phyloP scores from a whole-genome alignment of 1,140 invertebrate species.

The Lepidurus apus region DNA sequence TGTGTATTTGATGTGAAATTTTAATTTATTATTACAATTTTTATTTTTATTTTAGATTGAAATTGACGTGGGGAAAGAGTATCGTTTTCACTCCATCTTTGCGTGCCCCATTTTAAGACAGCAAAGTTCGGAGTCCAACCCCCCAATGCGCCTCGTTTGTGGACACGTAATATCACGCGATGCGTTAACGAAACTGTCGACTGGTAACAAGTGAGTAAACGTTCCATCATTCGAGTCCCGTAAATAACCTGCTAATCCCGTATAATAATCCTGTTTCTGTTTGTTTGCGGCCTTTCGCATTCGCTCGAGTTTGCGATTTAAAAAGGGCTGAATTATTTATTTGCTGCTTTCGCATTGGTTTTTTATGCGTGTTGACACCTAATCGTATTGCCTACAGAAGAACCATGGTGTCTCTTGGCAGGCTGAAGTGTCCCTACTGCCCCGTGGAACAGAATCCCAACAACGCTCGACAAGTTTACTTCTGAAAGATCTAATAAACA shows the following conservation, averaged over 20 bases:
- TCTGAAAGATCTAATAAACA: constrained; percentile 51
- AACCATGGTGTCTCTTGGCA: constrained; percentile 50
- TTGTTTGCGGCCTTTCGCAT: background rate
- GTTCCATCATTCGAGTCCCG: background rate
- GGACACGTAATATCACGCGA: constrained; percentile 97
- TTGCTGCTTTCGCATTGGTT: constrained; percentile 36
- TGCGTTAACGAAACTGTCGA: constrained; percentile 89
- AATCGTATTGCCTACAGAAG: constrained; percentile 34
- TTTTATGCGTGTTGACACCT: constrained; percentile 38
- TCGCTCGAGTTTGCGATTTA: constrained; percentile 36
- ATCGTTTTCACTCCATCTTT: constrained; percentile 94
- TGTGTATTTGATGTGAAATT: background rate
- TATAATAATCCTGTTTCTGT: constrained; percentile 15
- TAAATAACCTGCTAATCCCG: background rate
- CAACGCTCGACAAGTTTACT: constrained; percentile 86
- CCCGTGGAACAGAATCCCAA: constrained; percentile 90
- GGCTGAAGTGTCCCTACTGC: constrained; percentile 97
- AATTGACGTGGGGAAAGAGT: constrained; percentile 79
- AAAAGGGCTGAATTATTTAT: constrained; percentile 21
- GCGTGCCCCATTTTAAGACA: constrained; percentile 96
- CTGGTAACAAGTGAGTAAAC: constrained; percentile 72
- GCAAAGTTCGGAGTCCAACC: constrained; percentile 93
- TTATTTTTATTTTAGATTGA: constrained; percentile 63
- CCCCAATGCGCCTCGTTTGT: constrained; percentile 92
- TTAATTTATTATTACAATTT: constrained; percentile 23